Base-by-base conservation (phyloP, 2,797 vertebrate genomes). In the Babyrousa celebensis region DNA sequence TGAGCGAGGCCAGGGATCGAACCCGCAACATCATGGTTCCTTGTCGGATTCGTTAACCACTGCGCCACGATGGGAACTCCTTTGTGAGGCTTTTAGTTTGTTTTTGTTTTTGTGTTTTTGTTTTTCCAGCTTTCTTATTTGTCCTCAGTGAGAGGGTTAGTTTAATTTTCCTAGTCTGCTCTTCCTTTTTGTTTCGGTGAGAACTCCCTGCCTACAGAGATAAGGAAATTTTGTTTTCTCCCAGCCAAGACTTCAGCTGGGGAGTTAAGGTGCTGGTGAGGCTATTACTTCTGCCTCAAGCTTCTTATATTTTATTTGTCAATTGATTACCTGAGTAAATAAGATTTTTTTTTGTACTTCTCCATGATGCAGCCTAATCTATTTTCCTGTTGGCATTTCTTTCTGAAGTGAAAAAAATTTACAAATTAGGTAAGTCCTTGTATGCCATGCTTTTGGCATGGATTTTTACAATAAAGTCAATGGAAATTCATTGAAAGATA, bases 391-490 rank as follows among this genome's bases (percentile, higher is more conserved):
- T 77, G 25, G 15, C 62, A 40, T 74, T 96, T 87, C 18, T 78
- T 77, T 92, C 40, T 72, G 58, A 96, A 83, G 84, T 74, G 29
- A 87, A 90, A 87, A 27, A 25, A 74, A 83, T 93, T 65, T 85
- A 36, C 20, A 77, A 54, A 18, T n/a, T 54, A 92, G 11, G 1
- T 74, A 78, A 68, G 2, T 84, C 15, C n/a, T 84, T 15, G 74
- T 40, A 62, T 29, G 36, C 29, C 18, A 12, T 36, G 12, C n/a
- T 62, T 16, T 71, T 60, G 25, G n/a, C 48, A 77, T 62, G 54
- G 12, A 63, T 77, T 91, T 88, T 89, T 86, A 29, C 71, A 67
- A 77, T 62, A 95, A 67, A 75, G 9, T 93, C 60, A 60, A 54
- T 29, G 25, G 71, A 80, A 8, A 82, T 18, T 93, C 43, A 75